These are phyloP conservation scores for Callipepla squamata DNA, from an alignment of 2,113 vertebrate species.

Conservation along the genomic window DNA sequence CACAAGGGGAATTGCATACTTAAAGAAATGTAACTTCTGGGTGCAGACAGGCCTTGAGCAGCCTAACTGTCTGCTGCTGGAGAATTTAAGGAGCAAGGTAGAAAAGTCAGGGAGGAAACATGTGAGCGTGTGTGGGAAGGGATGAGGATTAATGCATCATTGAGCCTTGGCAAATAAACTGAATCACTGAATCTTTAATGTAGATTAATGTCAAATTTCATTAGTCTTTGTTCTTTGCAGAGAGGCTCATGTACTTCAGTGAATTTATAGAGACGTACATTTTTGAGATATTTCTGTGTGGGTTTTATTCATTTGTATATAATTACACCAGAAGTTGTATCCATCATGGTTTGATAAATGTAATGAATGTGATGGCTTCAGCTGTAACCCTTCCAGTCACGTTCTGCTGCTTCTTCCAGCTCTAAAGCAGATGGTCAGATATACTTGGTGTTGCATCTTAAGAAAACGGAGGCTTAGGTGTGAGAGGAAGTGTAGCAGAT, in stretches of 20 bases:
- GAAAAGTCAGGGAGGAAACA: conserved; percentile 30
- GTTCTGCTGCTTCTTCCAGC: not conserved
- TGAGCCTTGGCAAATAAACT: conserved; percentile 63
- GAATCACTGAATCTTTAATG: conserved; percentile 68
- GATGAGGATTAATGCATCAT: conserved; percentile 65
- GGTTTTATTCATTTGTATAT: conserved; percentile 14
- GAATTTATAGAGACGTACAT: not conserved
- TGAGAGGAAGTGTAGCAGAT: not conserved
- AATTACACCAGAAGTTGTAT: not conserved
- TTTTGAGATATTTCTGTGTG: not conserved
- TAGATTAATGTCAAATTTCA: conserved; percentile 70
- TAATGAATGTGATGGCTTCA: not conserved
- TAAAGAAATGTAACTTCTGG: not conserved
- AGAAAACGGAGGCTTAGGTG: not conserved
- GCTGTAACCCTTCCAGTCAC: not conserved
- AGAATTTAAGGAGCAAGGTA: conserved; percentile 55
- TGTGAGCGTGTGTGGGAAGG: conserved; percentile 55
- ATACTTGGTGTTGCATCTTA: not conserved
- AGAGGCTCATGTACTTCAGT: not conserved
- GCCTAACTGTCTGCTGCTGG: conserved; percentile 7
- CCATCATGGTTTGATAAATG: not conserved
- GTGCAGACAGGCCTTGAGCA: conserved; percentile 4
- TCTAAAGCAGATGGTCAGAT: not conserved
- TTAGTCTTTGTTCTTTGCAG: conserved; percentile 68
- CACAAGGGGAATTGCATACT: not conserved